Evolutionary conservation across 2,888 invertebrate species (phyloP).

Genomic region (Buathra laborator): DNA sequence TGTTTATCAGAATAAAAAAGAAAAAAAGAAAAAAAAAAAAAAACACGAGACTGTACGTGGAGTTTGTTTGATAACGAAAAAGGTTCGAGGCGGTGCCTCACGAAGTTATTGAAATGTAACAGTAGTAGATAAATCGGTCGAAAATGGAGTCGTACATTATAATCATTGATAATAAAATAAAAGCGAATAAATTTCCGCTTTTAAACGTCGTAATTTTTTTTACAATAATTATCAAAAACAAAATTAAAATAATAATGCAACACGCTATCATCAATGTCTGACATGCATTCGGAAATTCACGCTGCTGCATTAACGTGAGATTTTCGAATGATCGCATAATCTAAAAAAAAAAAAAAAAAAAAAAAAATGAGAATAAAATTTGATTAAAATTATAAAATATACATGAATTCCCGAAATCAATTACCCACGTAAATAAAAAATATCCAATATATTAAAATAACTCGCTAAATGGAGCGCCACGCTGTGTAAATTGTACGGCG

Average conservation of each 20-base stretch:
- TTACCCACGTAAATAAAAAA: not conserved
- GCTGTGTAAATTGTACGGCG: slow-evolving; percentile 39
- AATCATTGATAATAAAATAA: slow-evolving; percentile 25
- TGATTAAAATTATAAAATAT: slow-evolving; percentile 21
- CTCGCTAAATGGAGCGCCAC: slow-evolving; percentile 18
- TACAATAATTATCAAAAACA: not conserved
- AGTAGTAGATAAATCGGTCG: slow-evolving; percentile 39
- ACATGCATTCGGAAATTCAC: not conserved
- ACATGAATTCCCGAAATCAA: slow-evolving; percentile 13
- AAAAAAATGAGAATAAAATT: slow-evolving; percentile 31
- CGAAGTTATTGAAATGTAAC: slow-evolving; percentile 24
- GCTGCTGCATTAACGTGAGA: not conserved
- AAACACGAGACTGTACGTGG: slow-evolving; percentile 29
- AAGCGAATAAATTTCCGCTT: slow-evolving; percentile 28
- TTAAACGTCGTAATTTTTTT: slow-evolving; percentile 36
- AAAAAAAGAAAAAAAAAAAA: not conserved
- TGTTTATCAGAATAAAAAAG: not conserved
- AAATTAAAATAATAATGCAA: not conserved
- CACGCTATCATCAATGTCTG: not conserved
- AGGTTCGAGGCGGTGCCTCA: slow-evolving; percentile 17
- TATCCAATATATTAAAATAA: slow-evolving; percentile 22
- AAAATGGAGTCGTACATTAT: slow-evolving; percentile 20
- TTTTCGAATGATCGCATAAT: not conserved
- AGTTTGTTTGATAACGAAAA: not conserved
- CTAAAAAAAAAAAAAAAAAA: not conserved